Evolutionary conservation across 2,113 vertebrate genomes (phyloP).

Genomic region (Atlantisia rogersi): DNA sequence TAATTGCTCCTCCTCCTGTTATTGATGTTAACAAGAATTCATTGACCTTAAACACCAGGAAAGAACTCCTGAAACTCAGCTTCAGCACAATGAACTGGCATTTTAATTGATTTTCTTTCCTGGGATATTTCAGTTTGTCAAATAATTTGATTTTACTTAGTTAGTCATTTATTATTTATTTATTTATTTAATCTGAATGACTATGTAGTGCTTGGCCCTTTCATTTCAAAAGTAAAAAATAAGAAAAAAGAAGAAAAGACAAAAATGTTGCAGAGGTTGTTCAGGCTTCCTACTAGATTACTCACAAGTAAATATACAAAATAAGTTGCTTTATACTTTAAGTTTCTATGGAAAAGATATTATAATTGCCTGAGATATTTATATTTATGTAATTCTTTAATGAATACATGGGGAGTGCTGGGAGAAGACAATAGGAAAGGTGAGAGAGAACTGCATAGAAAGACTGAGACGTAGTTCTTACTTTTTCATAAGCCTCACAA

Average conservation of each 20-base stretch:
- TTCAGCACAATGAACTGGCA: background rate
- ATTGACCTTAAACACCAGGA: background rate
- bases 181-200: background rate
- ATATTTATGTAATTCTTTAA: background rate
- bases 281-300: background rate
- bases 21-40: background rate
- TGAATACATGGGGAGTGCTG: background rate
- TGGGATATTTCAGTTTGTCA: background rate
- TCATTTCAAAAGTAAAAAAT: background rate
- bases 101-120: background rate
- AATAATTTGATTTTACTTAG: background rate
- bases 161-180: background rate
- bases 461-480: background rate
- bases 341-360: background rate
- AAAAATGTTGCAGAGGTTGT: background rate
- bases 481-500: constrained; percentile 56
- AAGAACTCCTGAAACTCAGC: background rate
- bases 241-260: background rate
- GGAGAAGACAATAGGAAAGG: background rate
- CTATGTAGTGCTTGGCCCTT: background rate
- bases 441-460: background rate
- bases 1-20: background rate
- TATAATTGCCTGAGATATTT: background rate
- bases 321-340: background rate
- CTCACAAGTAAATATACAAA: background rate